Evolutionary conservation across 2,797 vertebrate species (phyloP), one percentile per base, ranked within the genome.

Genomic region (Fistularia tabacaria): DNA sequence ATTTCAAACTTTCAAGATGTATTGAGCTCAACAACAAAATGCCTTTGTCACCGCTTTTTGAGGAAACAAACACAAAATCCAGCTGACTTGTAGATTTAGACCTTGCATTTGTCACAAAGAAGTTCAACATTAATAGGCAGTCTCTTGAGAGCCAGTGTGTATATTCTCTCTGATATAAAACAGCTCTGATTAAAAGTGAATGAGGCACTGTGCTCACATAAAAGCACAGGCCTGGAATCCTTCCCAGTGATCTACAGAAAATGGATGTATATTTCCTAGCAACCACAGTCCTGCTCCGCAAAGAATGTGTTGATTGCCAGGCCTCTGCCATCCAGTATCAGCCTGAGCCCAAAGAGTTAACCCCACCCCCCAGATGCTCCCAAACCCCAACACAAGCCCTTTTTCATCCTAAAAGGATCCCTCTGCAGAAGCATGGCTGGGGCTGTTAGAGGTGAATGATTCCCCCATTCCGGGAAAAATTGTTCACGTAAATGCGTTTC

Each of bases 121-220:
- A 11, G 46, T 59, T 69, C 64, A 62, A 67, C 64, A 72, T 79
- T 76, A 82, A 84, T 66, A 66, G 79, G 61, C 54, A 14, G 61
- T 66, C 81, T 69, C 71, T 36, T 14, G 68, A 71, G 72, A 56
- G 40, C 58, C 66, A 59, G 75, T 58, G 80, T 66, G 55, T 76
- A 49, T 75, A 68, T 74, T 74, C 79, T 73, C 77, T 70, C 71
- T 83, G 83, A 90, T 87, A 86, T 81, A 76, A 82, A 85, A 75
- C 82, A 80, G 85, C 84, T 85, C 87, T 88, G 84, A 88, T 88
- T 87, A 88, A 90, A 90, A 81, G 77, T 72, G 79, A 87, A 81
- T 79, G 86, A 83, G 82, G 77, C 77, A 59, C 78, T 77, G 77
- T 46, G 78, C 80, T 85, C 80, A 80, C 73, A 85, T 86, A 71